Evolutionary conservation across 2,113 vertebrate genomes (phyloP), one percentile per base, ranked within the genome.

Genomic region (Poeciliopsis retropinna): DNA sequence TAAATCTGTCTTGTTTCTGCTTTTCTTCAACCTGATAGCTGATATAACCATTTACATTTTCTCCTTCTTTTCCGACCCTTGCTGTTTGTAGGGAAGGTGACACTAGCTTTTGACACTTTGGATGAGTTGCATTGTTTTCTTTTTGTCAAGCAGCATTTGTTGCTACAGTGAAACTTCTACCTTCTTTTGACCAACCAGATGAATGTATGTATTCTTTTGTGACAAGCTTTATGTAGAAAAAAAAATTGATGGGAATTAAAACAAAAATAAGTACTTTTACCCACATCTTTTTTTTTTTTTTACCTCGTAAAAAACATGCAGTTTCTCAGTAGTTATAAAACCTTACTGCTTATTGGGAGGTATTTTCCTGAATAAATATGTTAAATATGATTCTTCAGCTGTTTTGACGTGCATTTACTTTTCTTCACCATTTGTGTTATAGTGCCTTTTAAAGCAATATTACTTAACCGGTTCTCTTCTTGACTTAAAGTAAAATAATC

Each of bases 131-230:
- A 67, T 84, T 67, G 39, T 63, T 85, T 79, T 69, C 1, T 47
- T 70, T 64, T 60, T 64, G 29, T 68, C n/a, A 57, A 73, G 64
- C 70, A 34, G 32, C 79, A 75, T 73, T 76, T 39, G 54, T 67
- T 73, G n/a, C 64, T 10, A 3, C 54, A 73, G 30, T 76, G 27
- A 71, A 31, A 41, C 76, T 70, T 62, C 72, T 8, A 72, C 75
- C 34, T 63, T 78, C 29, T 68, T 65, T 72, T 70, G 29, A 88
- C 76, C 78, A 85, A 37, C 78, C 32, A 80, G 76, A 69, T 89
- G 92, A 93, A 93, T 92, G 89, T 89, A 90, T 62, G 69, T 84
- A 62, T 72, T 73, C 76, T 77, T 90, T 82, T 86, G 81, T 89
- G 75, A 83, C 64, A 2, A 87, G 84, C 85, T 92, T 92, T 89